Base-by-base conservation (phyloP, 2,797 vertebrate species). In the Sternarchorhynchus goeldii region DNA sequence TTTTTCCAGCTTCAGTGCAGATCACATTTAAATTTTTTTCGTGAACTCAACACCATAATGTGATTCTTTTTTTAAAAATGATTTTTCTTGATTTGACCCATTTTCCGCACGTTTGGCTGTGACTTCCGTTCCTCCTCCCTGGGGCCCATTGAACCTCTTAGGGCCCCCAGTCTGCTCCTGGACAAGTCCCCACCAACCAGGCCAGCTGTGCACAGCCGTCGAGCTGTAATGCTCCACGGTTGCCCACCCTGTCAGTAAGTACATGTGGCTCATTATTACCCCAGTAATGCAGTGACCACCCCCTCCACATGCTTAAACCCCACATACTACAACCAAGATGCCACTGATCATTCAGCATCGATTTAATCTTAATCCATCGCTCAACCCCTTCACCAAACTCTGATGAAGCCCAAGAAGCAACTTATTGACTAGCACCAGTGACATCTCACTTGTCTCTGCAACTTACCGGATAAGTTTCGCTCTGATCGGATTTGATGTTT, bases 241-340 rank as follows among this genome's bases (percentile, higher is more conserved):
- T 90, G 72, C 89, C 90, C 25, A 91, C 90, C 87, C 82, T 93
- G 85, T 92, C 91, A 93, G 91, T 95, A 94, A 96, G 93, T 95
- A 94, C 91, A 21, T 79, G 89, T 86, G 85, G 90, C 89, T 88
- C 88, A 90, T 66, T 89, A 85, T 88, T 88, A 79, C 81, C 73
- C 78, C 81, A 55, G 82, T 81, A 71, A 75, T 6, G 55, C 67
- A 69, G 73, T 12, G 59, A 73, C 45, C 45, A 50, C 6, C 45
- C 8, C 45, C 41, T 45, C 53, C 79, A 36, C 64, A 64, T 25
- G 25, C 65, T 60, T 58, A 72, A 66, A 66, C 34, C 76, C 78
- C 58, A 41, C 64, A 76, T 45, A 68, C 63, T 20, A 36, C 55
- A 50, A 17, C 74, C 74, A 39, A 70, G 31, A 65, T 70, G 5